Evolutionary conservation across 2,797 vertebrate species (phyloP).

Genomic region (Pipistrellus pipistrellus): DNA sequence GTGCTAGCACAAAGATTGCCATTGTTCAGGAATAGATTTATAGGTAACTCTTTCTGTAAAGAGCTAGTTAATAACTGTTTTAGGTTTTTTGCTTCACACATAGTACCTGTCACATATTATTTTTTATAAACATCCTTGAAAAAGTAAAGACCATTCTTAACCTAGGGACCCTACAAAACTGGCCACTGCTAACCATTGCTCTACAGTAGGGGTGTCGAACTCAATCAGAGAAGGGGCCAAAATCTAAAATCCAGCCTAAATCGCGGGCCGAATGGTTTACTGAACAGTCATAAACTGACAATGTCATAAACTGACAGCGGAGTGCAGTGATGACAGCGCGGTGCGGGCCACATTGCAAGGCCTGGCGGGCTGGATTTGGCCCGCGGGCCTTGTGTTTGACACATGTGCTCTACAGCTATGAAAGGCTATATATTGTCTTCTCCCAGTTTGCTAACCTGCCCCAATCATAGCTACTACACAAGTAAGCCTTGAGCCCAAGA

Average conservation of each 20-base stretch:
- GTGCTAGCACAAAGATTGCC: neutral
- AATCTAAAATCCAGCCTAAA: too few species aligned
- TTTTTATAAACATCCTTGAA: neutral
- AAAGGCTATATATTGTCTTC: neutral
- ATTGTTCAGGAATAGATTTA: constrained; percentile 12
- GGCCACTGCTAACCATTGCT: neutral
- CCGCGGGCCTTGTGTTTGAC: too few species aligned
- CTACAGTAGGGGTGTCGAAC: too few species aligned
- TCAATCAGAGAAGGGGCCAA: too few species aligned
- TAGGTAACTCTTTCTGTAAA: constrained; percentile 8
- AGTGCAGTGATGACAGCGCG: too few species aligned
- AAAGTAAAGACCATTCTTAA: constrained; percentile 59
- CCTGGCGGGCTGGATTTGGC: too few species aligned
- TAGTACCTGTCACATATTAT: neutral
- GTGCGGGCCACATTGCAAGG: too few species aligned
- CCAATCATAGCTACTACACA: neutral
- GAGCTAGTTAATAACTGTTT: constrained; percentile 53
- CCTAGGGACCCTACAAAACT: constrained; percentile 9
- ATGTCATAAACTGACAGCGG: too few species aligned
- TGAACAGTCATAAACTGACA: too few species aligned
- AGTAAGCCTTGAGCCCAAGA: constrained; percentile 37
- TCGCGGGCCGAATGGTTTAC: too few species aligned
- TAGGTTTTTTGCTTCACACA: constrained; percentile 44
- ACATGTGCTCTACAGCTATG: constrained; percentile 19
- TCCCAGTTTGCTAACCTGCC: neutral